These are phyloP conservation scores for Picus viridis DNA, from an alignment of 2,797 vertebrate species.

Conservation along the genomic window DNA sequence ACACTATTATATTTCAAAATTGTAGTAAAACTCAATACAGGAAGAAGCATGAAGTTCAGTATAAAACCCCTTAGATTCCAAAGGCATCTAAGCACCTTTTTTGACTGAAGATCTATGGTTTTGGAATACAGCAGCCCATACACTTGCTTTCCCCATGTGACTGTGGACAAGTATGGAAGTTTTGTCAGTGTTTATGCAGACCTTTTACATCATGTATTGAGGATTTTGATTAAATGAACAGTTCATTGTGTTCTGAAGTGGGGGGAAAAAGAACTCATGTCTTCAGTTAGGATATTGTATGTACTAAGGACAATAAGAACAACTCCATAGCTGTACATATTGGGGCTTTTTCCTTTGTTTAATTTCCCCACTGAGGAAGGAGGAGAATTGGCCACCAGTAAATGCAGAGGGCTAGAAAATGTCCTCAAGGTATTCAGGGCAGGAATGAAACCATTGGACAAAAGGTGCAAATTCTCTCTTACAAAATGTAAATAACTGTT, in stretches of 20 bases:
- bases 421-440: background rate
- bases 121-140: background rate
- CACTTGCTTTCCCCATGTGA: conserved; percentile 8
- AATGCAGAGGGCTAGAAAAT: background rate
- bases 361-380: background rate
- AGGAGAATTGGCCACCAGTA: background rate
- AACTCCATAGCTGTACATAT: background rate
- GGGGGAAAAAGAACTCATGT: background rate
- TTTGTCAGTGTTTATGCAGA: background rate
- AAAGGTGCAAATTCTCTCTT: background rate
- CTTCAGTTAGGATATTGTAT: background rate
- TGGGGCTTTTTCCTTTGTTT: background rate
- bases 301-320: background rate
- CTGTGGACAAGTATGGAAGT: background rate
- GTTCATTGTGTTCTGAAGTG: background rate
- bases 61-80: conserved; percentile 33
- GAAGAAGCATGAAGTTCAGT: conserved; percentile 50
- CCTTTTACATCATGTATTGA: background rate
- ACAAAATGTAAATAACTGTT: background rate
- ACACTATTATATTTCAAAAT: conserved; percentile 50
- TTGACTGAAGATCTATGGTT: background rate
- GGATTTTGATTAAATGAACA: conserved; percentile 9
- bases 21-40: conserved; percentile 50
- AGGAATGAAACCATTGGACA: background rate
- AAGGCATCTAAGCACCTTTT: conserved; percentile 28